Conservation (phyloP, 2,888 invertebrate genomes). For the Cryptocephalus moraei region DNA sequence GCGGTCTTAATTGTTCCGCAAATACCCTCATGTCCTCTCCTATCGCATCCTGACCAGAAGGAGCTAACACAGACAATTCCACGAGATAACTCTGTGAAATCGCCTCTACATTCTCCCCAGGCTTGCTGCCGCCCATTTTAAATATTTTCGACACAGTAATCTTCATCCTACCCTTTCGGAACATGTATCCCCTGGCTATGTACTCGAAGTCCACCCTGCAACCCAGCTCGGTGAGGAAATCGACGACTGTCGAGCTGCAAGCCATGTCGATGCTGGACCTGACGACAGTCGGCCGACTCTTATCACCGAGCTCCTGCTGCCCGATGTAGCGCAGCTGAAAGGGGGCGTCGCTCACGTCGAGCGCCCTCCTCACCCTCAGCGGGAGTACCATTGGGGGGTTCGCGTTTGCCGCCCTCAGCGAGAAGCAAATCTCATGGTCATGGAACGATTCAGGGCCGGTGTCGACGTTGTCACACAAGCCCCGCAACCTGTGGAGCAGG, state of each 20-base stretch:
- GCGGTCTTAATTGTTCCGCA: slow-evolving; percentile 86
- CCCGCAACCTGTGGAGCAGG: slow-evolving; percentile 76
- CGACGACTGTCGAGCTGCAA: slow-evolving; percentile 79
- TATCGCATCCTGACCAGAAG: slow-evolving; percentile 86
- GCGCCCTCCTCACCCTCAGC: slow-evolving; percentile 72
- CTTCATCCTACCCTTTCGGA: slow-evolving; percentile 94
- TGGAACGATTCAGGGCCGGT: slow-evolving; percentile 84
- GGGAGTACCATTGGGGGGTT: slow-evolving; percentile 45
- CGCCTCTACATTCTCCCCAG: slow-evolving; percentile 63
- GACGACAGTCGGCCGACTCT: slow-evolving; percentile 80
- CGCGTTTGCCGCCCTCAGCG: slow-evolving; percentile 56
- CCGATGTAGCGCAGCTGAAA: slow-evolving; percentile 89
- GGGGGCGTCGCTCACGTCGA: slow-evolving; percentile 73
- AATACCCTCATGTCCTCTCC: slow-evolving; percentile 93
- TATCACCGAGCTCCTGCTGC: slow-evolving; percentile 81
- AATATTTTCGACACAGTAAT: slow-evolving; percentile 92
- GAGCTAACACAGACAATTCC: slow-evolving; percentile 82
- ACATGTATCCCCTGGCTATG: slow-evolving; percentile 86
- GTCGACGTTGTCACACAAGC: slow-evolving; percentile 88
- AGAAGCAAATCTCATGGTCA: slow-evolving; percentile 88
- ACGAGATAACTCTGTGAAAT: slow-evolving; percentile 89
- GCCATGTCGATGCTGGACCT: slow-evolving; percentile 89
- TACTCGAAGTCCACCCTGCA: slow-evolving; percentile 90
- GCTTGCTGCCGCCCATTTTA: slow-evolving; percentile 55
- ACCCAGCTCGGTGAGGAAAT: slow-evolving; percentile 86